Evolutionary conservation across 2,888 invertebrate genomes (phyloP).

Genomic region (Eilema sororculum): DNA sequence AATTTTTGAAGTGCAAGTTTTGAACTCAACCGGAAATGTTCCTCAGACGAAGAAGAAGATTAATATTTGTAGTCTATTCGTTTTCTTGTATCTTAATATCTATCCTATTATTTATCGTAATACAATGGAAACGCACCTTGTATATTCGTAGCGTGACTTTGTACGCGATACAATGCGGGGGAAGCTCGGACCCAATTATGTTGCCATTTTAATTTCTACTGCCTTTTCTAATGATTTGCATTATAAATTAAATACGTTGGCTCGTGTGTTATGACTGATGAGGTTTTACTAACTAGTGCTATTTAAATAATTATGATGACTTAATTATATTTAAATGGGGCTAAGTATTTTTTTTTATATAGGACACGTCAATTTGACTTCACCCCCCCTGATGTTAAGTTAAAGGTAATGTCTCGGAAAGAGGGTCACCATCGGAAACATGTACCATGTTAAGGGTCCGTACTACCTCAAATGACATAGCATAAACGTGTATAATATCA

Average conservation of each 20-base stretch:
- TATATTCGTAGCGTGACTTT: constrained; percentile 55
- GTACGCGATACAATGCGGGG: constrained; percentile 45
- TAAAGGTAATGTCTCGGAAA: too few relatives aligned
- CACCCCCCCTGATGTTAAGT: too few relatives aligned
- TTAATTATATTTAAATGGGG: too few relatives aligned
- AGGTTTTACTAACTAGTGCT: background rate
- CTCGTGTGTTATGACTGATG: background rate
- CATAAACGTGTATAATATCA: too few relatives aligned
- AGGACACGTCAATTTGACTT: too few relatives aligned
- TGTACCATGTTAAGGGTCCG: too few relatives aligned
- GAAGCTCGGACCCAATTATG: constrained; percentile 56
- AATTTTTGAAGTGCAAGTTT: too few relatives aligned
- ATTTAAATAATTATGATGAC: too few relatives aligned
- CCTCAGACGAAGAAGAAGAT: background rate
- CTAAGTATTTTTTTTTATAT: too few relatives aligned
- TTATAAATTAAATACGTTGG: constrained; percentile 32
- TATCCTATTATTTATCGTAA: background rate
- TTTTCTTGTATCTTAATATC: background rate
- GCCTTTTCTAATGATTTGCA: constrained; percentile 47
- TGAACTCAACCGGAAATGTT: too few relatives aligned
- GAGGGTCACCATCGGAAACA: too few relatives aligned
- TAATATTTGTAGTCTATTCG: background rate
- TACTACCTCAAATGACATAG: too few relatives aligned
- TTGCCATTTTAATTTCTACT: constrained; percentile 54
- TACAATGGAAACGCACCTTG: constrained; percentile 46